Conservation (phyloP, 1,140 invertebrate genomes). For the Aporrectodea caliginosa region DNA sequence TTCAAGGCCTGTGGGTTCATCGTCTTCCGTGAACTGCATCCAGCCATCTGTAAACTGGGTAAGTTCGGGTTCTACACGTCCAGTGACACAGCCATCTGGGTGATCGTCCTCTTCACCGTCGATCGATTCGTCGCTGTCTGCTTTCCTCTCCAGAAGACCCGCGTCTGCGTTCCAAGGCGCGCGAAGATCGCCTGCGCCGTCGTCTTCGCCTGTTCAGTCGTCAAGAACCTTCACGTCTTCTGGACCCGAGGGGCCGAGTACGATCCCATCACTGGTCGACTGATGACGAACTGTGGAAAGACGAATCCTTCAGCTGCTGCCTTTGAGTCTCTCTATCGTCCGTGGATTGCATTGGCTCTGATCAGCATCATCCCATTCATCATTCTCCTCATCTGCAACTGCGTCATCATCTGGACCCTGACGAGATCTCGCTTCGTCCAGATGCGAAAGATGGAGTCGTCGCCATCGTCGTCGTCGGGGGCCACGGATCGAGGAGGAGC, state of each 20-base stretch:
- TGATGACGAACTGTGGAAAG: background rate
- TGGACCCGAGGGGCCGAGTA: conserved; percentile 19
- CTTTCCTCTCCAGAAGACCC: conserved; percentile 32
- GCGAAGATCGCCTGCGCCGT: conserved; percentile 13
- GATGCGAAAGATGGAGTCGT: background rate
- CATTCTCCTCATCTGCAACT: conserved; percentile 31
- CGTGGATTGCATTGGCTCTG: conserved; percentile 34
- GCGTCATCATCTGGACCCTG: conserved; percentile 27
- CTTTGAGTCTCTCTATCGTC: conserved; percentile 30
- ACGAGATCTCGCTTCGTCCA: background rate
- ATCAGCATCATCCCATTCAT: conserved; percentile 25
- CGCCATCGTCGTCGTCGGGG: background rate
- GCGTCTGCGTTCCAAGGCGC: conserved; percentile 4
- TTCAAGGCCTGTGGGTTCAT: conserved; percentile 6
- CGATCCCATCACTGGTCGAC: background rate
- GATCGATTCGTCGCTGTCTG: conserved; percentile 37
- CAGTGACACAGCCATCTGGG: conserved; percentile 36
- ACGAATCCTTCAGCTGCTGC: conserved; percentile 1
- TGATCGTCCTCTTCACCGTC: conserved; percentile 35
- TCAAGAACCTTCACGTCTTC: conserved; percentile 31
- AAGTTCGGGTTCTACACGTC: conserved; percentile 32
- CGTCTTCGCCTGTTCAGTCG: conserved; percentile 3
- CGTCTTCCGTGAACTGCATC: conserved; percentile 13
- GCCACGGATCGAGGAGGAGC: no score
- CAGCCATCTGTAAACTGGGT: conserved; percentile 34